These are phyloP conservation scores for Oscheius sp. DNA, from an alignment of 1,140 invertebrate genomes.

Conservation along the genomic window DNA sequence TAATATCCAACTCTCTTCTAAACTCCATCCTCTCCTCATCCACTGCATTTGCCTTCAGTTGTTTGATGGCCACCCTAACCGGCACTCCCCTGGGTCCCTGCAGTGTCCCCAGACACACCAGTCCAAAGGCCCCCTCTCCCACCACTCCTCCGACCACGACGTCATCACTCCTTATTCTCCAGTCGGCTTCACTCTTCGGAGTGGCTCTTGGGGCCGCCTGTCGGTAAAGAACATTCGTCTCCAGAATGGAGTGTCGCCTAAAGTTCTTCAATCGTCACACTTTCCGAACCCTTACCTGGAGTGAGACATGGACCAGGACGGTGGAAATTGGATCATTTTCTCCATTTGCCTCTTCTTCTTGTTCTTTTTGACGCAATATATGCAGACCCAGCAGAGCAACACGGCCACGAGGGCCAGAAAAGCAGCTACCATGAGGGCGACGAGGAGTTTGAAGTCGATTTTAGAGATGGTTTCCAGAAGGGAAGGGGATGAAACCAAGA, in stretches of 20 bases:
- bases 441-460: neutral
- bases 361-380: neutral
- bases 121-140: conserved; percentile 38
- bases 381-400: conserved; percentile 4
- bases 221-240: conserved; percentile 35
- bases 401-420: neutral
- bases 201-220: neutral
- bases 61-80: conserved; percentile 31
- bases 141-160: conserved; percentile 26
- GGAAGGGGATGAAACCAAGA: neutral
- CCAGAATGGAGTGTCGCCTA: conserved; percentile 29
- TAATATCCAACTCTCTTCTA: conserved; percentile 29
- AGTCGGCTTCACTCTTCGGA: conserved; percentile 22
- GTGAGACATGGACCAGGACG: conserved; percentile 4
- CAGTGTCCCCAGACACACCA: conserved; percentile 33
- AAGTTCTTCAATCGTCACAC: too few species aligned
- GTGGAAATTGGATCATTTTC: neutral
- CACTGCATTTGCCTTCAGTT: conserved; percentile 35
- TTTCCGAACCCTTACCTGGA: too few species aligned
- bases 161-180: conserved; percentile 26
- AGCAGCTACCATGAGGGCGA: too few species aligned
- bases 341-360: conserved; percentile 6
- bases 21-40: conserved; percentile 36
- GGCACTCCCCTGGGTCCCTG: conserved; percentile 19
- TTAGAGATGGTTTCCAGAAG: neutral